Conservation (phyloP, 2,797 vertebrate species). For the Melanotaenia boesemani region DNA sequence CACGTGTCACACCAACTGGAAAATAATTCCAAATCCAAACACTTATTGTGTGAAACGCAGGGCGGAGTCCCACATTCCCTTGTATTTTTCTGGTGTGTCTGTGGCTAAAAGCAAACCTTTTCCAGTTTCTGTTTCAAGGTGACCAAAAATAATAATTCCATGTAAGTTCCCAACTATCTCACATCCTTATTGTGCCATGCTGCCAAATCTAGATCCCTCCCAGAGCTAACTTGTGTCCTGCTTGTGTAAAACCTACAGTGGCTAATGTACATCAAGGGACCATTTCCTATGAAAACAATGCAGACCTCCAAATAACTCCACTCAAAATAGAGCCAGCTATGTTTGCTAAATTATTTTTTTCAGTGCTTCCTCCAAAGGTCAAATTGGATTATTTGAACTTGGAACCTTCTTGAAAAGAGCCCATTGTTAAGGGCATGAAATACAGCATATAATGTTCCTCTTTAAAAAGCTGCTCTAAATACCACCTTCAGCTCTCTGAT, state of each 20-base stretch:
- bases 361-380: conserved; percentile 55
- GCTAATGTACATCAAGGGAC: conserved; percentile 45
- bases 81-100: conserved; percentile 9
- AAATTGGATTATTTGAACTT: conserved; percentile 46
- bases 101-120: conserved; percentile 50
- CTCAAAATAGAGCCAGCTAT: conserved; percentile 53
- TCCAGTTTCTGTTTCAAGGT: conserved; percentile 37
- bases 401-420: conserved; percentile 52
- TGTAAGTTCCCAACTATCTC: conserved; percentile 58
- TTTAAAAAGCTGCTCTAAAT: neutral
- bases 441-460: conserved; percentile 8
- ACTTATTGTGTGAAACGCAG: conserved; percentile 65
- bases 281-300: conserved; percentile 75
- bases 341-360: conserved; percentile 39
- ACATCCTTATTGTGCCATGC: conserved; percentile 71
- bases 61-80: conserved; percentile 32
- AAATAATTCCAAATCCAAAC: conserved; percentile 77
- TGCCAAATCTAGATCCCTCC: conserved; percentile 75
- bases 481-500: conserved; percentile 8
- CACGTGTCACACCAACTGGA: conserved; percentile 69
- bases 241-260: conserved; percentile 45
- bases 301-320: conserved; percentile 72
- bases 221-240: conserved; percentile 65
- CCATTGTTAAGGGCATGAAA: conserved; percentile 35
- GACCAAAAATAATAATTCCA: conserved; percentile 74